A percentile compares a stretch with the other conserved stretches of the same genome.
These are phyloP conservation scores for Cossypha niveicapilla DNA, from an alignment of 2,797 vertebrate genomes.

Conservation along the genomic window DNA sequence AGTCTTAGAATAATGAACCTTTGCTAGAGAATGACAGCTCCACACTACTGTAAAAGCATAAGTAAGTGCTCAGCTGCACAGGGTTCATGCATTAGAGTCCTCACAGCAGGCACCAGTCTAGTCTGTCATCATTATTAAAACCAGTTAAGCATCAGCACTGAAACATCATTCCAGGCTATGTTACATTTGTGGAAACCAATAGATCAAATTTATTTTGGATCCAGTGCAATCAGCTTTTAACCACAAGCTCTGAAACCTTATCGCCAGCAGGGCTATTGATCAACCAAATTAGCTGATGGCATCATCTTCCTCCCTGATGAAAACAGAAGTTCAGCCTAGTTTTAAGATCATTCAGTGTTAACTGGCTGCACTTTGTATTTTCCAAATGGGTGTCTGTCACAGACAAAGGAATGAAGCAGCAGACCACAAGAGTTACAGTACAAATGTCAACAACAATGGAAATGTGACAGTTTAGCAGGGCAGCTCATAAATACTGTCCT, in stretches of 20 bases:
- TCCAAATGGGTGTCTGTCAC: conserved; percentile 7
- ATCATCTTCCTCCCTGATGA: conserved; percentile 32
- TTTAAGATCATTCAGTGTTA: conserved; percentile 59
- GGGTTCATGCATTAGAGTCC: neutral
- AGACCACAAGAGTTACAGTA: neutral
- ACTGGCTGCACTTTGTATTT: conserved; percentile 45
- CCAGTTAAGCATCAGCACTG: conserved; percentile 45
- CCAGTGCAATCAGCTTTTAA: conserved; percentile 50
- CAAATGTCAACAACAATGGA: neutral
- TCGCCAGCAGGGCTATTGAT: conserved; percentile 57
- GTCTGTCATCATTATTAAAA: conserved; percentile 42
- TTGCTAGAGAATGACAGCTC: neutral
- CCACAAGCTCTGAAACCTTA: conserved; percentile 61
- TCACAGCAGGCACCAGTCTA: conserved; percentile 39
- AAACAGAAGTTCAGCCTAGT: conserved; percentile 44
- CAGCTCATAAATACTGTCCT: neutral
- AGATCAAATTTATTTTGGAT: conserved; percentile 65
- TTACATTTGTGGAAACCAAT: conserved; percentile 51
- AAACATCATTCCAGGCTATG: conserved; percentile 20
- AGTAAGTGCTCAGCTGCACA: neutral
- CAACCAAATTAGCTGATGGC: conserved; percentile 46
- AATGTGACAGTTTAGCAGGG: neutral
- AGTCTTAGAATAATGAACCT: neutral
- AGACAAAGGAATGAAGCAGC: conserved; percentile 28
- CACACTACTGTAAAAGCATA: neutral